Base-by-base conservation (phyloP, 2,888 invertebrate genomes). In the Drosophila quinaria region DNA sequence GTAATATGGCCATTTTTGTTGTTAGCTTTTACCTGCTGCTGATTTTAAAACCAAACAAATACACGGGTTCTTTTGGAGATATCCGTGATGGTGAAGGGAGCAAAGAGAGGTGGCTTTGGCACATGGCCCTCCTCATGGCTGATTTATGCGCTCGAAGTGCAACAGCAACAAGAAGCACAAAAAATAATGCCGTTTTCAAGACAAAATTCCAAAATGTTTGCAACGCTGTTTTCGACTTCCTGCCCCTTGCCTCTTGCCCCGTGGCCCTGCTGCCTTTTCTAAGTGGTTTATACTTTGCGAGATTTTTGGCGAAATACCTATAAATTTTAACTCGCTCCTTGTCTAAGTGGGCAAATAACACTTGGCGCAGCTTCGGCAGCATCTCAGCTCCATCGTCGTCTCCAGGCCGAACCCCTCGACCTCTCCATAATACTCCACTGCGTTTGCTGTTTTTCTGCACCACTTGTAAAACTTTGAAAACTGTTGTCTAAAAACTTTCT, bases 281-380 rank as follows among this genome's bases (percentile, higher is more conserved):
- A 85, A 85, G 89, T 85, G 85, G 85, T 75, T 85, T 85, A 87
- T 81, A 84, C 87, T 74, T 79, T 69, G 81, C 85, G 72, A 87
- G 89, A 89, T 85, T 89, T 85, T 85, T 70, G 73, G 55, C 85
- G 84, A 89, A 89, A 85, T 84, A 87, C 84, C 89, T 87, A 85
- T 85, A 85, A 85, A 85, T 85, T 85, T 87, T 79, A 89, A 84
- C 89, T 84, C 87, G 66, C 78, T 89, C 74, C 69, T 67, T 70
- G 74, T 84, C 76, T 83, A 84, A 85, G 87, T 87, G 87, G 84
- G 89, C 81, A 89, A 78, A 78, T 75, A 80, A 75, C 70, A 74
- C 70, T 71, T 88, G 63, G 61, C 60, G 42, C 56, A 56, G 54
- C 66, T 69, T 56, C 78, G 72, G 58, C 60, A 55, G 47, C 70